Percentiles rank a stretch among this genome's conserved stretches.
Evolutionary conservation across 2,888 invertebrate species (phyloP).

Genomic region (Pandemis cinnamomeana): DNA sequence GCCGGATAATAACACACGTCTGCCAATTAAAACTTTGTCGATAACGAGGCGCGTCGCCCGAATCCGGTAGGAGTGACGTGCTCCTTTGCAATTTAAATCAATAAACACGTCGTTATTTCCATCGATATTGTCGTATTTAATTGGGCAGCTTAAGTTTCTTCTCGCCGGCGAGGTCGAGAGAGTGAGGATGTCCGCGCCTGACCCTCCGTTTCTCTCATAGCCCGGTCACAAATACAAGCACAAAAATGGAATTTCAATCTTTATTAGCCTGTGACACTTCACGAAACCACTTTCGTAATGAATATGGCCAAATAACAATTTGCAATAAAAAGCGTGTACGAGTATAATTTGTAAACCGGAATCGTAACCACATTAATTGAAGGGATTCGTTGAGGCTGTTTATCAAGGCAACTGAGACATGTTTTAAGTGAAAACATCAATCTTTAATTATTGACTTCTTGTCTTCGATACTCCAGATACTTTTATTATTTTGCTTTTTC

Average conservation of each 20-base stretch:
- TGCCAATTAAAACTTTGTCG: conserved; percentile 62
- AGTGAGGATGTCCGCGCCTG: conserved; percentile 13
- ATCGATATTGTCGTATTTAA: conserved; percentile 62
- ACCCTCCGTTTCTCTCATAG: conserved; percentile 26
- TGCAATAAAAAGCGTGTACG: conserved; percentile 56
- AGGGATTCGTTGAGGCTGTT: conserved; percentile 67
- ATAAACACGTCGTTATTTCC: conserved; percentile 64
- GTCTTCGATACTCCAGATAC: conserved; percentile 69
- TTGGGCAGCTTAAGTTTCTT: conserved; percentile 54
- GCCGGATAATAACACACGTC: conserved; percentile 52
- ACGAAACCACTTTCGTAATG: conserved; percentile 63
- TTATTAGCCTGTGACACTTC: conserved; percentile 57
- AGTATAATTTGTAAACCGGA: conserved; percentile 64
- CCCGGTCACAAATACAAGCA: conserved; percentile 38
- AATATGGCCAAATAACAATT: conserved; percentile 67
- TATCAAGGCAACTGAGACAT: conserved; percentile 73
- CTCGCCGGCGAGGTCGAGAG: conserved; percentile 27
- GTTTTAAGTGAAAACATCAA: conserved; percentile 75
- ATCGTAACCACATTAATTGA: conserved; percentile 70
- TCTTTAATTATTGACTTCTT: conserved; percentile 55
- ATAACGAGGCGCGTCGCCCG: conserved; percentile 43
- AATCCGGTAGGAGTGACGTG: conserved; percentile 58
- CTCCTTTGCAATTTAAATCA: conserved; percentile 72
- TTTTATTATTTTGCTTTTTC: conserved; percentile 38
- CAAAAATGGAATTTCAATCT: conserved; percentile 56